Percentiles rank a stretch among this genome's conserved stretches.
phyloP scores from a whole-genome alignment of 2,888 invertebrate species.

The Erynnis tages region DNA sequence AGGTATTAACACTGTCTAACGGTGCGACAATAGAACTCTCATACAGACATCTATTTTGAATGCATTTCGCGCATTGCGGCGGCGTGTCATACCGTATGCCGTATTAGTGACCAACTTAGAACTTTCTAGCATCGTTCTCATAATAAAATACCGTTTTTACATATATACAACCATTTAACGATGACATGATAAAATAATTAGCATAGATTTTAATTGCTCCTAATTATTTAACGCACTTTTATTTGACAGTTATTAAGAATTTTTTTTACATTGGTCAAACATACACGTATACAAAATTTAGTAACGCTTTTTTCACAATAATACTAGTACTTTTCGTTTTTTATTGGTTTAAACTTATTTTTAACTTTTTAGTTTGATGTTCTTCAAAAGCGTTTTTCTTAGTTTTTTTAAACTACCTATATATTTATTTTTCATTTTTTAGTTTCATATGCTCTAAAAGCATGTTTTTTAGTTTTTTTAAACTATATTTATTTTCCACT shows the following conservation, averaged over 20 bases:
- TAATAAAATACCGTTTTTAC: constrained; percentile 6
- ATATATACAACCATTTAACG: not conserved
- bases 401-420: too few relatives aligned
- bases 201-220: not conserved
- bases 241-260: not conserved
- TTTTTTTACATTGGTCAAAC: not conserved
- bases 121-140: constrained; percentile 24
- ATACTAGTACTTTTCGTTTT: too few relatives aligned
- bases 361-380: too few relatives aligned
- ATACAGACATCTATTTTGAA: constrained; percentile 36
- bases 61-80: constrained; percentile 34
- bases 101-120: constrained; percentile 30
- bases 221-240: not conserved
- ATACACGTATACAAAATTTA: too few relatives aligned
- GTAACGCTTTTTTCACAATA: too few relatives aligned
- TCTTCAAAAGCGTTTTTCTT: too few relatives aligned
- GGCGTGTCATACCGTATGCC: constrained; percentile 31
- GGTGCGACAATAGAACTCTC: constrained; percentile 31
- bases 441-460: too few relatives aligned
- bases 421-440: too few relatives aligned
- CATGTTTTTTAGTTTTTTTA: too few relatives aligned
- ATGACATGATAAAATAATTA: not conserved
- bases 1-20: constrained; percentile 28
- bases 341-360: too few relatives aligned
- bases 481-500: too few relatives aligned